phyloP scores from a whole-genome alignment of 2,113 vertebrate genomes.

The Gambusia affinis region DNA sequence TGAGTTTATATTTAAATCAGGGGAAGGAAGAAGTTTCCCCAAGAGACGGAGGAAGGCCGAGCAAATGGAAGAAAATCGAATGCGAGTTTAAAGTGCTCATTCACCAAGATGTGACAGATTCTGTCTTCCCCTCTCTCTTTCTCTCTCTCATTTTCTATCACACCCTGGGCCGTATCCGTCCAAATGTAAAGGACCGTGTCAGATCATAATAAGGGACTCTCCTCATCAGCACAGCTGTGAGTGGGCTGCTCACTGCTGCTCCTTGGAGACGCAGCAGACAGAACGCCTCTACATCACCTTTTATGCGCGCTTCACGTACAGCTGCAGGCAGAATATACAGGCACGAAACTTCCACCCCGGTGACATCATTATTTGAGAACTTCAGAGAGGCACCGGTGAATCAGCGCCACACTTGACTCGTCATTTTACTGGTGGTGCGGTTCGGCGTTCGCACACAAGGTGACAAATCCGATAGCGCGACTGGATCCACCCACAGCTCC shows the following conservation, averaged over 20 bases:
- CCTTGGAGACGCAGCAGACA: conserved; percentile 35
- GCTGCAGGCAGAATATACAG: conserved; percentile 59
- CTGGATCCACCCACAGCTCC: conserved; percentile 44
- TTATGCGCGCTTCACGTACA: conserved; percentile 47
- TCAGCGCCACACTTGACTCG: conserved; percentile 51
- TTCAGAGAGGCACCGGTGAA: conserved; percentile 39
- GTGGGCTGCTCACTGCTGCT: conserved; percentile 53
- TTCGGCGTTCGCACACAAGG: conserved; percentile 38
- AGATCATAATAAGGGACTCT: conserved; percentile 41
- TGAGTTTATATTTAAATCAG: conserved; percentile 49
- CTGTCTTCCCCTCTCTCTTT: background rate
- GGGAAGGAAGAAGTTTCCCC: conserved; percentile 24
- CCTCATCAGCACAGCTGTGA: conserved; percentile 50
- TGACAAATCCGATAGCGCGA: conserved; percentile 39
- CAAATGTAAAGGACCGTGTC: conserved; percentile 21
- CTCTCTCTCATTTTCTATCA: conserved; percentile 1
- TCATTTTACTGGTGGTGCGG: conserved; percentile 7
- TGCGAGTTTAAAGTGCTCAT: conserved; percentile 2
- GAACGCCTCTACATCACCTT: conserved; percentile 57
- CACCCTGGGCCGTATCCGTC: conserved; percentile 25
- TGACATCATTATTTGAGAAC: conserved; percentile 42
- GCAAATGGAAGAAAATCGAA: conserved; percentile 2
- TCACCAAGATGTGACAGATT: conserved; percentile 13
- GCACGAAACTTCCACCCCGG: conserved; percentile 38
- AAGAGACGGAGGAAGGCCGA: conserved; percentile 21